A percentile compares a stretch with the other conserved stretches of the same genome.
Evolutionary conservation across 2,888 invertebrate genomes (phyloP).

Genomic region (Ophion ventricosus): DNA sequence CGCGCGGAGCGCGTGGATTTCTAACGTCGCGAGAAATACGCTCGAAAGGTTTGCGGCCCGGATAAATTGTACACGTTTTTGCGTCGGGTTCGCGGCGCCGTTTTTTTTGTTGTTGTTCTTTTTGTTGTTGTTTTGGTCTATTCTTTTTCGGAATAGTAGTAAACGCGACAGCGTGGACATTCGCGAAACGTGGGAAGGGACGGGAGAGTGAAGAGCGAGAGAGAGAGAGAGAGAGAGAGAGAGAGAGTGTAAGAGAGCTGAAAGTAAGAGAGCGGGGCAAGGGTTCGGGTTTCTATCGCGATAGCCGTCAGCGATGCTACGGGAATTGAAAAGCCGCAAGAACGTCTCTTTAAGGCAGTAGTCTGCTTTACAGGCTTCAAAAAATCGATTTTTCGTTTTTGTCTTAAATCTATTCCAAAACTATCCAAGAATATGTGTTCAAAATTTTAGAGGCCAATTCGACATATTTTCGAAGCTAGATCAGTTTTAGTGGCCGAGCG

Average conservation of each 20-base stretch:
- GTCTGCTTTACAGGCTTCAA: too few relatives aligned
- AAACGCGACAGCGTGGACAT: background rate
- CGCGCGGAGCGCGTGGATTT: constrained; percentile 48
- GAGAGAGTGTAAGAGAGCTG: constrained; percentile 12
- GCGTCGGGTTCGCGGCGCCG: background rate
- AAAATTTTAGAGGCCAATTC: too few relatives aligned
- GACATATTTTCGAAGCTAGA: too few relatives aligned
- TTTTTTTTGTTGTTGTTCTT: too few relatives aligned
- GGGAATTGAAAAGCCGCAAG: background rate
- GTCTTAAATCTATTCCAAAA: too few relatives aligned
- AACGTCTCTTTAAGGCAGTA: constrained; percentile 25
- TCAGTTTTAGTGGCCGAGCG: too few relatives aligned
- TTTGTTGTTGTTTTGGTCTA: background rate
- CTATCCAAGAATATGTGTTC: too few relatives aligned
- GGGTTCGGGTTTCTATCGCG: constrained; percentile 65
- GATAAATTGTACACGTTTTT: constrained; percentile 59
- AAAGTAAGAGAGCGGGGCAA: constrained; percentile 55
- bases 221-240: constrained; percentile 26
- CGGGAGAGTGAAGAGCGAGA: background rate
- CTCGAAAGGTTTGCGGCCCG: constrained; percentile 35
- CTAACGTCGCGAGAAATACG: constrained; percentile 61
- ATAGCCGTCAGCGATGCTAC: constrained; percentile 39
- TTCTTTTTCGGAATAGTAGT: constrained; percentile 29
- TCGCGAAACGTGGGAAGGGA: too few relatives aligned
- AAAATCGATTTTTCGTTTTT: too few relatives aligned